phyloP scores from a whole-genome alignment of 2,888 invertebrate genomes.

The Drosophila meridiana region DNA sequence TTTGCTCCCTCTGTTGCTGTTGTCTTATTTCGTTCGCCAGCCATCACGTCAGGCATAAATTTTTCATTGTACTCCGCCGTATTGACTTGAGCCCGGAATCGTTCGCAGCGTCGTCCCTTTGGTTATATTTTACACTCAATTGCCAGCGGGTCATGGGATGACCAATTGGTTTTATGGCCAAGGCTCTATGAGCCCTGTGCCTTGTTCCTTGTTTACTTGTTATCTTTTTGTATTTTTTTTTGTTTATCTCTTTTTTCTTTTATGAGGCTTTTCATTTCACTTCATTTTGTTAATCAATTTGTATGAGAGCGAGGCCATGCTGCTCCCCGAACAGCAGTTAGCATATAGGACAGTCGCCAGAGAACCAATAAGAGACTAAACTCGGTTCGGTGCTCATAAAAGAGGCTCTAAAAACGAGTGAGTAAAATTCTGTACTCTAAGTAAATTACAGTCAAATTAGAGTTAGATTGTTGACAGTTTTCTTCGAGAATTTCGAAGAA shows the following conservation, averaged over 20 bases:
- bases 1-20: slow-evolving; percentile 8
- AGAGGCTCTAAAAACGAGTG: slow-evolving; percentile 2
- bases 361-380: neutral
- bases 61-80: slow-evolving; percentile 55
- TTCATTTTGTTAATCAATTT: slow-evolving; percentile 75
- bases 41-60: slow-evolving; percentile 65
- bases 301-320: slow-evolving; percentile 12
- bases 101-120: slow-evolving; percentile 41
- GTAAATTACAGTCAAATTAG: neutral
- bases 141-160: slow-evolving; percentile 55
- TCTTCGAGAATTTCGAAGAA: neutral
- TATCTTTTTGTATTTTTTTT: neutral
- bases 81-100: slow-evolving; percentile 41
- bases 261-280: slow-evolving; percentile 64
- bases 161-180: slow-evolving; percentile 64
- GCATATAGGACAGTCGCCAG: neutral
- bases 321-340: slow-evolving; percentile 25
- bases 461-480: neutral
- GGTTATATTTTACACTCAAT: slow-evolving; percentile 71
- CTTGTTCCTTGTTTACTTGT: slow-evolving; percentile 15
- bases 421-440: neutral
- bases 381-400: neutral
- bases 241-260: slow-evolving; percentile 40
- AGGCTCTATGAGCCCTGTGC: neutral
- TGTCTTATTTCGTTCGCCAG: slow-evolving; percentile 11